Base-by-base conservation (phyloP, 2,797 vertebrate species). In the Oceanodroma leucorhoa region DNA sequence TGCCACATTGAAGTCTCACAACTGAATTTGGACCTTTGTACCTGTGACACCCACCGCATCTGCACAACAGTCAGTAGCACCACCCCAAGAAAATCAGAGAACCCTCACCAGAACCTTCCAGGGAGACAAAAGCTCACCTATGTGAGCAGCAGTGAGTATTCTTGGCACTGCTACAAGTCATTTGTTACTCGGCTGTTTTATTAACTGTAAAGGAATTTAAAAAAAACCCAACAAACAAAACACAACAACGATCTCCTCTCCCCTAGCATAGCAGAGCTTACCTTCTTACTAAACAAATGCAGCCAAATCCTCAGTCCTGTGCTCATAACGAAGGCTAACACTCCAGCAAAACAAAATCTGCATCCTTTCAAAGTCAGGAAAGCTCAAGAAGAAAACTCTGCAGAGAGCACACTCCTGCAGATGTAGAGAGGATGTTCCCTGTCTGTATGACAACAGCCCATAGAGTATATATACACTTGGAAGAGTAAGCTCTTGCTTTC, bases 381-480 rank as follows among this genome's bases (percentile, higher is more conserved):
- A 58, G 32, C 57, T 40, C 46, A 58, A 79, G 43, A 38, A 77
- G 23, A 73, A 83, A 69, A 45, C 5, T 45, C 43, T 5, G 10
- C 77, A 75, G 40, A 21, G 11, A 64, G 5, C 10, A 45, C 11
- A 2, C 17, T 20, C 5, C 53, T 71, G 26, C n/a, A 27, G 7
- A 5, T 22, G 5, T 26, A 53, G 32, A 45, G 19, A 67, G 12
- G 27, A 26, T 23, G 2, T 58, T 73, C 26, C 11, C 26, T 38
- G 3, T 27, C 69, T 41, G 2, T 58, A 11, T 9, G 5, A 6
- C 19, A 54, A 7, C 17, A 71, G 36, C 21, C 30, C 1, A 0
- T 2, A 38, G 27, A 36, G 10, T 40, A 11, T 20, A 12, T 6
- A 8, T 11, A 10, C 50, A 41, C 6, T 61, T 16, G 2, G 38